Evolutionary conservation across 1,140 invertebrate species (phyloP), one percentile per base, ranked within the genome.

Genomic region (Brachionus angularis): DNA sequence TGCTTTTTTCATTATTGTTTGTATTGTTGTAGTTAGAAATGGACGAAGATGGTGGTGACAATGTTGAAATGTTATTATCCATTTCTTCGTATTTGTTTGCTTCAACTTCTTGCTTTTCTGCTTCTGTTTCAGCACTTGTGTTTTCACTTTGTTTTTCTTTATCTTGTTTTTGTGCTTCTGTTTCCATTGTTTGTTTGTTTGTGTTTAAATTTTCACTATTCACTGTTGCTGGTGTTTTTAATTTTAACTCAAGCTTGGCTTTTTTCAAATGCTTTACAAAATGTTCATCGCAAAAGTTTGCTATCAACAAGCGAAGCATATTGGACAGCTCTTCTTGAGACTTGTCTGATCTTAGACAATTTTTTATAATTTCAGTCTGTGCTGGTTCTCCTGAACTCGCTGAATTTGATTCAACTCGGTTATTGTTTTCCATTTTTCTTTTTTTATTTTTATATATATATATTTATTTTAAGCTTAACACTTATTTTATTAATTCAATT

Each of bases 291-390:
- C 62, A 67, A 23, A 67, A 67, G 33, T 67, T 50, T 8, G 62
- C 62, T 10, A 67, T 67, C 3, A 67, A 21, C 21, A 67, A 18
- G 46, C 62, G 33, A n/a, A 67, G 62, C 62, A 67, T 67, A 23
- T 27, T 33, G 14, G 62, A 39, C 7, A 67, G 62, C 14, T 67
- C 62, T 47, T 67, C 42, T 34, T 67, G 62, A 33, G 8, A 25
- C 39, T 21, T 25, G 14, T 36, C 39, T 21, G 16, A 39, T 36
- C 33, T 29, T 58, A 16, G 8, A 18, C 39, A 42, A 42, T 42
- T 23, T 21, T 29, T 36, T 25, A 34, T 23, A n/a, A n/a, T n/a
- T n/a, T n/a, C n/a, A n/a, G n/a, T n/a, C n/a, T n/a, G n/a, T n/a
- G n/a, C n/a, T n/a, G n/a, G n/a, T n/a, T n/a, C n/a, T n/a, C n/a